phyloP scores from a whole-genome alignment of 2,113 vertebrate genomes.

The Nothoprocta pentlandii region DNA sequence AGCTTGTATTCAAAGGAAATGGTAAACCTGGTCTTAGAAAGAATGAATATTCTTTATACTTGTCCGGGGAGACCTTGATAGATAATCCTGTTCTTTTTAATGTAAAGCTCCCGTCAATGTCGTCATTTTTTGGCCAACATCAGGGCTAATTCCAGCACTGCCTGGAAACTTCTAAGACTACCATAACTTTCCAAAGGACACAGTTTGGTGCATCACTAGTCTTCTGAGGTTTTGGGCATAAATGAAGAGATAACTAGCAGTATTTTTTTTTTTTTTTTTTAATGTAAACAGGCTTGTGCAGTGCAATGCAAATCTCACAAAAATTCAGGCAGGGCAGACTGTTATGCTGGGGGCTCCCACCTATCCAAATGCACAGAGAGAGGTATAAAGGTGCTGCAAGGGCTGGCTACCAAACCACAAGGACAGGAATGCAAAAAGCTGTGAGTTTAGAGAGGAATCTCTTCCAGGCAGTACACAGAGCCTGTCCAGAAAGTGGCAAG shows the following conservation, averaged over 20 bases:
- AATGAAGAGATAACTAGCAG: background rate
- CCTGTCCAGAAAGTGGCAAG: background rate
- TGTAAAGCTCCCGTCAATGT: background rate
- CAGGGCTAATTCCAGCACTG: background rate
- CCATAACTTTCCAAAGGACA: background rate
- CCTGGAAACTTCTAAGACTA: background rate
- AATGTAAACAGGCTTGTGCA: background rate
- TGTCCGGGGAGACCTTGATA: background rate
- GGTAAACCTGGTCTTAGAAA: background rate
- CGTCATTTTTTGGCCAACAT: background rate
- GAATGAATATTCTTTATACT: background rate
- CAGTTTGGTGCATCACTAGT: background rate
- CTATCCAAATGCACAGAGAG: background rate
- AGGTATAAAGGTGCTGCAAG: background rate
- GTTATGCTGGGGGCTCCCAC: background rate
- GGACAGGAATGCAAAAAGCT: background rate
- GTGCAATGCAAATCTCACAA: background rate
- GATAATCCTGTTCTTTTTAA: background rate
- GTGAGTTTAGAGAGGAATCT: background rate
- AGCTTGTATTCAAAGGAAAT: background rate
- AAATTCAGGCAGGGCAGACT: background rate
- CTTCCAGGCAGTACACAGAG: background rate
- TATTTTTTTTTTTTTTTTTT: background rate
- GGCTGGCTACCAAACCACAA: background rate
- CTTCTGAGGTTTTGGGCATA: background rate